phyloP scores from a whole-genome alignment of 2,888 invertebrate genomes.

The Boloria euphrosyne region DNA sequence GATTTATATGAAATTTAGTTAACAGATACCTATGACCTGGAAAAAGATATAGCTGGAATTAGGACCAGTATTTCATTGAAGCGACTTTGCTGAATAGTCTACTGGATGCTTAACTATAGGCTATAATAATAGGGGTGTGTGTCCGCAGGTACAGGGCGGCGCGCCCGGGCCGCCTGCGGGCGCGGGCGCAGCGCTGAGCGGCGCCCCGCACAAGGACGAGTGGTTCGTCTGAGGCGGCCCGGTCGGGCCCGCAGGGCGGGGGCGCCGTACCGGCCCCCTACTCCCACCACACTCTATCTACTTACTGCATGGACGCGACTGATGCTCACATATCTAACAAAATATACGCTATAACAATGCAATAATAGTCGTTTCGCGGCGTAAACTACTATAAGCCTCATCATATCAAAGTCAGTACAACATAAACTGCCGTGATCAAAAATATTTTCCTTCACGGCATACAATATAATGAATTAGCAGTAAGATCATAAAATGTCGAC shows the following conservation, averaged over 20 bases:
- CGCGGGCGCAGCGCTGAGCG: slow-evolving; percentile 94
- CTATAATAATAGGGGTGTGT: slow-evolving; percentile 7
- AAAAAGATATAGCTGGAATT: too few relatives aligned
- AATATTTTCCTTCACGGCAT: neutral
- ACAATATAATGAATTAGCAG: slow-evolving; percentile 2
- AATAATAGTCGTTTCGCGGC: too few relatives aligned
- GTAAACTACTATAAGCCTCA: too few relatives aligned
- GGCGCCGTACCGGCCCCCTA: slow-evolving; percentile 68
- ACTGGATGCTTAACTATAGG: too few relatives aligned
- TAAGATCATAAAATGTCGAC: slow-evolving; percentile 13
- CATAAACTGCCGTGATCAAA: neutral
- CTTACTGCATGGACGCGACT: slow-evolving; percentile 9
- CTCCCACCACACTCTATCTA: slow-evolving; percentile 34
- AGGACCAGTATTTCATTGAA: too few relatives aligned
- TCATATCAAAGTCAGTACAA: too few relatives aligned
- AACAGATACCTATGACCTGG: too few relatives aligned
- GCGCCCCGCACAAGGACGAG: slow-evolving; percentile 93
- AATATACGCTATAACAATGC: neutral
- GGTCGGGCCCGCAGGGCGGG: slow-evolving; percentile 71
- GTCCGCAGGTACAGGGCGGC: slow-evolving; percentile 71
- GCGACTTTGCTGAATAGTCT: too few relatives aligned
- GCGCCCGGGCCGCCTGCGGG: slow-evolving; percentile 96
- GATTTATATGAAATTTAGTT: too few relatives aligned
- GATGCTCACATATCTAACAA: neutral
- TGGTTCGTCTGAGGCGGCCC: slow-evolving; percentile 90